Conservation (phyloP, 2,113 vertebrate species). For the Scalopus aquaticus region DNA sequence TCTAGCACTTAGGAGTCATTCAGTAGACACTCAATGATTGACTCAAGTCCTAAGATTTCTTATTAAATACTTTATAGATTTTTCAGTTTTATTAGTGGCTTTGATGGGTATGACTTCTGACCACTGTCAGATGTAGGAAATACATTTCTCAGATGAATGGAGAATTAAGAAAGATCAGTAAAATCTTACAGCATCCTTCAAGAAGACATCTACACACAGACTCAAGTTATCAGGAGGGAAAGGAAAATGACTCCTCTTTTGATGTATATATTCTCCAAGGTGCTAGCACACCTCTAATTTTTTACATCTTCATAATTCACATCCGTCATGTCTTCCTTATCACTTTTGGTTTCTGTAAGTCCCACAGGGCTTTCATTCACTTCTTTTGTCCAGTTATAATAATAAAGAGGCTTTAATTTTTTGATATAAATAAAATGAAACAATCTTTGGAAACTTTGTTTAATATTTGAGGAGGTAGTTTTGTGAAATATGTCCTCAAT, state of each 20-base stretch:
- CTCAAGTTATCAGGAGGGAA: not conserved
- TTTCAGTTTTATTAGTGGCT: not conserved
- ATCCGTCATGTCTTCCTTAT: accelerated
- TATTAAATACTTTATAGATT: not conserved
- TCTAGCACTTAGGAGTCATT: not conserved
- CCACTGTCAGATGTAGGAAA: not conserved
- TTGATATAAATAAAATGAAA: not conserved
- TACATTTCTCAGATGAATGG: not conserved
- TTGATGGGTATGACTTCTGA: not conserved
- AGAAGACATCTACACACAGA: not conserved
- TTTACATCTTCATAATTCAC: not conserved
- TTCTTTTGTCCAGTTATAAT: not conserved
- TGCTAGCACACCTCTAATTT: accelerated
- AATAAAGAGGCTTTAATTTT: conserved; percentile 54
- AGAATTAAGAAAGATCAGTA: not conserved
- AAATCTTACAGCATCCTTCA: not conserved
- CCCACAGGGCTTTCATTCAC: accelerated
- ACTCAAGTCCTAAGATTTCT: not conserved
- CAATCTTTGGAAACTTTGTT: conserved; percentile 20
- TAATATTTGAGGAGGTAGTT: not conserved
- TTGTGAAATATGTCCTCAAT: not conserved
- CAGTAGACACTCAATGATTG: not conserved
- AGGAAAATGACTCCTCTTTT: not conserved
- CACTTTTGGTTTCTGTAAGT: not conserved
- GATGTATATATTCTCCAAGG: not conserved